Conservation (phyloP, 1,140 invertebrate species). For the Drosophila rufa region DNA sequence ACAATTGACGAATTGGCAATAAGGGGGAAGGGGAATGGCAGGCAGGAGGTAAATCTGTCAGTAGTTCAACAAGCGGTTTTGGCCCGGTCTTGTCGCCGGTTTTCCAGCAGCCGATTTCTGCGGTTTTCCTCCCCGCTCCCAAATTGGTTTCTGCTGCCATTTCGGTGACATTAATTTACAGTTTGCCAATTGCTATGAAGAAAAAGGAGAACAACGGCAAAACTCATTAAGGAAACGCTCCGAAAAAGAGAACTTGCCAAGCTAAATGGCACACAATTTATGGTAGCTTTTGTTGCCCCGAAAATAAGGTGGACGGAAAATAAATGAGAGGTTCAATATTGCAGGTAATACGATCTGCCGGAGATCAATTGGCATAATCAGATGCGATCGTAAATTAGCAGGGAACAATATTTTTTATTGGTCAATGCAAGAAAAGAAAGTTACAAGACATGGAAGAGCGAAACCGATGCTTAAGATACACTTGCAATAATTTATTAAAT, state of each 20-base stretch:
- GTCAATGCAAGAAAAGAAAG: conserved; percentile 34
- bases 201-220: conserved; percentile 33
- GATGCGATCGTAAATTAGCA: conserved; percentile 32
- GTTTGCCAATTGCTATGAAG: conserved; percentile 45
- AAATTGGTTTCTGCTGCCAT: conserved; percentile 53
- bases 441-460: background rate
- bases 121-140: conserved; percentile 29
- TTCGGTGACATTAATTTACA: conserved; percentile 62
- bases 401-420: conserved; percentile 15
- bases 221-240: conserved; percentile 53
- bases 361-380: conserved; percentile 28
- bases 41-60: conserved; percentile 33
- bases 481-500: background rate
- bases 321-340: conserved; percentile 4
- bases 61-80: conserved; percentile 45
- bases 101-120: conserved; percentile 15
- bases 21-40: conserved; percentile 4
- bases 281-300: conserved; percentile 4
- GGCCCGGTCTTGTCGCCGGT: conserved; percentile 27
- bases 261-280: conserved; percentile 19
- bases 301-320: conserved; percentile 1
- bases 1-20: conserved; percentile 52
- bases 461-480: conserved; percentile 7
- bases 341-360: conserved; percentile 11
- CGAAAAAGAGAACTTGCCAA: conserved; percentile 17